These are phyloP conservation scores for Tetropium fuscum DNA, from an alignment of 2,888 invertebrate genomes.

Conservation along the genomic window DNA sequence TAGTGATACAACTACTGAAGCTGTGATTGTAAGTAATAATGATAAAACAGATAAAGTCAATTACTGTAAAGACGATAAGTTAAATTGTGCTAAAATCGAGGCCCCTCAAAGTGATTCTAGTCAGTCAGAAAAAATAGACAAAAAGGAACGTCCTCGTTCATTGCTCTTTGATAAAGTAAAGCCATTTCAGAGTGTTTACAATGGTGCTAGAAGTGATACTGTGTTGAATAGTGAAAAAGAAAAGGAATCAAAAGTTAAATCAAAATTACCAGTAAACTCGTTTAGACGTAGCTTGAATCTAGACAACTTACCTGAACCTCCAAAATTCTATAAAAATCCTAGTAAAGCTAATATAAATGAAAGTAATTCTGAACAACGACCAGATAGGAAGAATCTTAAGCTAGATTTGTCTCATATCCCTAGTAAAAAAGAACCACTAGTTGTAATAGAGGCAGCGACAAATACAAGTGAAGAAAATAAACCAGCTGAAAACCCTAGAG, in stretches of 20 bases:
- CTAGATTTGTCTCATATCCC: conserved; percentile 70
- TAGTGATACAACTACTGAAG: conserved; percentile 53
- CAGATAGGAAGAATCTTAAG: conserved; percentile 69
- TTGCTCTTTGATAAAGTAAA: conserved; percentile 70
- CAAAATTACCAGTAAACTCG: conserved; percentile 61
- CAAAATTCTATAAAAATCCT: conserved; percentile 45
- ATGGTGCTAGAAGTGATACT: conserved; percentile 66
- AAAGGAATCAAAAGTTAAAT: conserved; percentile 53
- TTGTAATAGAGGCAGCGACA: conserved; percentile 30
- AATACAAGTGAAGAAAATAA: conserved; percentile 36
- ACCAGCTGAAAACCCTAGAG: conserved; percentile 38
- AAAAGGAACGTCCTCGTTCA: conserved; percentile 69
- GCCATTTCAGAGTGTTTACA: conserved; percentile 66
- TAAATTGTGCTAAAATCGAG: conserved; percentile 22
- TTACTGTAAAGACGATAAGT: conserved; percentile 36
- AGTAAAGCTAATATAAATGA: conserved; percentile 33
- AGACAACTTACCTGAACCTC: conserved; percentile 54
- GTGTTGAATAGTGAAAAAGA: conserved; percentile 32
- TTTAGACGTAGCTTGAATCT: conserved; percentile 62
- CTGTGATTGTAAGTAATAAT: conserved; percentile 46
- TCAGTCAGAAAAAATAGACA: conserved; percentile 54
- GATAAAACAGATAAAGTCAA: conserved; percentile 40
- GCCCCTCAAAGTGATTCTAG: conserved; percentile 37
- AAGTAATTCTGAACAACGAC: conserved; percentile 41
- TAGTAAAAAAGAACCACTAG: conserved; percentile 38